A percentile compares a stretch with the other conserved stretches of the same genome.
These are phyloP conservation scores for Oncorhynchus clarkii DNA, from an alignment of 2,113 vertebrate species.

Conservation along the genomic window DNA sequence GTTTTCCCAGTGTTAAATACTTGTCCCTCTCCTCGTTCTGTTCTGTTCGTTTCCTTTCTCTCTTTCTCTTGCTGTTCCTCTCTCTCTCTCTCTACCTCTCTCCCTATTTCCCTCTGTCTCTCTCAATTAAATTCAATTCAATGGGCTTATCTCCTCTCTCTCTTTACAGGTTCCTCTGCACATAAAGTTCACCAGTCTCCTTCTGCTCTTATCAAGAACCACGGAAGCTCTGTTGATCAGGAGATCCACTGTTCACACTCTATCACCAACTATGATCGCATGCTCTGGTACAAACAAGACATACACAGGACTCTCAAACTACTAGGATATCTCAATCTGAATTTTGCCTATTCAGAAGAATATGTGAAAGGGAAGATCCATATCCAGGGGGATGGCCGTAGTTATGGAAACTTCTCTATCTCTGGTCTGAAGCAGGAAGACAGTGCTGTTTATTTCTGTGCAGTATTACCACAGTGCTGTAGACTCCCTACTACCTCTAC, in stretches of 20 bases:
- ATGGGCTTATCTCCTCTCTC: neutral
- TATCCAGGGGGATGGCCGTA: constrained; percentile 18
- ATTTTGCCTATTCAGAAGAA: neutral
- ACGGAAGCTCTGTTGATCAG: constrained; percentile 23
- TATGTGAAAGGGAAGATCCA: constrained; percentile 31
- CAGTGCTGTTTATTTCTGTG: constrained; percentile 59
- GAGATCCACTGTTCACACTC: constrained; percentile 53
- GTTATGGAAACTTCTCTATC: constrained; percentile 7
- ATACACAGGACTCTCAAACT: constrained; percentile 6
- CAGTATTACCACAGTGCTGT: constrained; percentile 46
- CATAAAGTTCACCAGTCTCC: constrained; percentile 38
- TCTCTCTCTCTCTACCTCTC: no score
- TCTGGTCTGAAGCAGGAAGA: constrained; percentile 23
- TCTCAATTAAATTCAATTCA: no score
- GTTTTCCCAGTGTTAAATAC: no score
- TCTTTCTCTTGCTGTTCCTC: no score
- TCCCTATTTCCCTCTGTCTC: no score
- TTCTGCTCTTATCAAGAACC: constrained; percentile 24
- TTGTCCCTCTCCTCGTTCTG: no score
- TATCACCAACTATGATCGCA: accelerated
- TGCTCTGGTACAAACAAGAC: constrained; percentile 63
- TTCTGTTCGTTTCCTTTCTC: no score
- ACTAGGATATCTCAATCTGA: constrained; percentile 40
- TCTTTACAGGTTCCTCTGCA: constrained; percentile 34
- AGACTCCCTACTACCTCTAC: constrained; percentile 10